Evolutionary conservation across 2,797 vertebrate genomes (phyloP).

Genomic region (Chloroceryle amazona): DNA sequence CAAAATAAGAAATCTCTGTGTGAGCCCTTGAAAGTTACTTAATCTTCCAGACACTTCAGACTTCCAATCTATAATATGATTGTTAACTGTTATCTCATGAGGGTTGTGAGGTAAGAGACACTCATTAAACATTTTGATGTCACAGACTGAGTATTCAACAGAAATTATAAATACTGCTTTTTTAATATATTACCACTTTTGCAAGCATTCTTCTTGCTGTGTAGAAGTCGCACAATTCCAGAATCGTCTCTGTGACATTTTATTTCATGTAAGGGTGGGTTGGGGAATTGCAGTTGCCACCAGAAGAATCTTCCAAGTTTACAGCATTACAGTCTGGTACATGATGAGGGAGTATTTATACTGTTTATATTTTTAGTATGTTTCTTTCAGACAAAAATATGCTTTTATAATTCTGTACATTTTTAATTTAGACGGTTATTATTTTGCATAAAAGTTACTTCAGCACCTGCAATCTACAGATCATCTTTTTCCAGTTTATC

Average conservation of each 20-base stretch:
- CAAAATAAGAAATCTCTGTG: conserved; percentile 2
- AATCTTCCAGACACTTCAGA: not conserved
- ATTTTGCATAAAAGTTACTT: not conserved
- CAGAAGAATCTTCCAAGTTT: not conserved
- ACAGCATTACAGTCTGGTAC: not conserved
- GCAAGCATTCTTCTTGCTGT: not conserved
- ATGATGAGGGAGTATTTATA: not conserved
- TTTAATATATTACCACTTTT: not conserved
- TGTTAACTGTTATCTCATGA: not conserved
- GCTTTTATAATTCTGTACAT: not conserved
- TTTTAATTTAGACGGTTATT: not conserved
- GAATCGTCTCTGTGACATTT: not conserved
- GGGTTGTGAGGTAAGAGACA: not conserved
- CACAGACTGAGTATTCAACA: not conserved
- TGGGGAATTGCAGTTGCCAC: not conserved
- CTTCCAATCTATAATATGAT: not conserved
- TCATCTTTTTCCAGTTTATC: not conserved
- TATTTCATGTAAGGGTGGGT: not conserved
- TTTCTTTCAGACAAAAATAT: not conserved
- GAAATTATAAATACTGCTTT: not conserved
- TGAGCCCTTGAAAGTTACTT: not conserved
- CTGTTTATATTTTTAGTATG: not conserved
- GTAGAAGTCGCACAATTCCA: not conserved
- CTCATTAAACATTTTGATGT: not conserved
- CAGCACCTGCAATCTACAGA: not conserved